Percentiles rank a stretch among this genome's conserved stretches.
Evolutionary conservation across 2,888 invertebrate genomes (phyloP).

Genomic region (Calameuta pallipes): DNA sequence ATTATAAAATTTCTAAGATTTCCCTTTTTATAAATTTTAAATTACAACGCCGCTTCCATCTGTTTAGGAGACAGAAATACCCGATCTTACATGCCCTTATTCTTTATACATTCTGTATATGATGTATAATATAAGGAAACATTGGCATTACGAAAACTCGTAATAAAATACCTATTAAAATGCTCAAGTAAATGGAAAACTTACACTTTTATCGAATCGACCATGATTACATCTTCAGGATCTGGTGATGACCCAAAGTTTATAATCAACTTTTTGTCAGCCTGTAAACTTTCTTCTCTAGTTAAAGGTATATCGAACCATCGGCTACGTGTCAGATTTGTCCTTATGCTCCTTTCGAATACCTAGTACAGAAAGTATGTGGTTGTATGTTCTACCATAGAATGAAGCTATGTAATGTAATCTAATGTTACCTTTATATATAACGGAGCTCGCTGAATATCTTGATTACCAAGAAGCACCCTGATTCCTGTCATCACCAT

Average conservation of each 20-base stretch:
- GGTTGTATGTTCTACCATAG: slow-evolving; percentile 9
- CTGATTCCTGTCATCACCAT: slow-evolving; percentile 92
- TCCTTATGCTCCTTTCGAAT: slow-evolving; percentile 80
- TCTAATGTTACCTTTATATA: slow-evolving; percentile 73
- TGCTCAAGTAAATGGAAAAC: slow-evolving; percentile 28
- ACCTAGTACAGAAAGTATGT: slow-evolving; percentile 64
- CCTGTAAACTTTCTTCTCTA: slow-evolving; percentile 90
- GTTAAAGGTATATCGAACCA: slow-evolving; percentile 98
- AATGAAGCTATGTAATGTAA: slow-evolving; percentile 17
- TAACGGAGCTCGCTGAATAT: slow-evolving; percentile 80
- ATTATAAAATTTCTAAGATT: not conserved
- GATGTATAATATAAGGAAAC: not conserved
- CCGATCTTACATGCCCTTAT: not conserved
- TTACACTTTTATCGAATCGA: slow-evolving; percentile 91
- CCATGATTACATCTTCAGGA: slow-evolving; percentile 88
- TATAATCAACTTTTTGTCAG: slow-evolving; percentile 90
- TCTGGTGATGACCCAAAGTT: slow-evolving; percentile 88
- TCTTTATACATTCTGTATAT: not conserved
- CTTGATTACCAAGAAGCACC: slow-evolving; percentile 87
- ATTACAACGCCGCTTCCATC: not conserved
- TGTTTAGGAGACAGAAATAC: not conserved
- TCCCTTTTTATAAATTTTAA: not conserved
- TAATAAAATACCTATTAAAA: not conserved
- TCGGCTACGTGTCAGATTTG: slow-evolving; percentile 79
- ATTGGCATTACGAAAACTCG: not conserved